Conservation (phyloP, 2,888 invertebrate genomes). For the Mystacides longicornis region DNA sequence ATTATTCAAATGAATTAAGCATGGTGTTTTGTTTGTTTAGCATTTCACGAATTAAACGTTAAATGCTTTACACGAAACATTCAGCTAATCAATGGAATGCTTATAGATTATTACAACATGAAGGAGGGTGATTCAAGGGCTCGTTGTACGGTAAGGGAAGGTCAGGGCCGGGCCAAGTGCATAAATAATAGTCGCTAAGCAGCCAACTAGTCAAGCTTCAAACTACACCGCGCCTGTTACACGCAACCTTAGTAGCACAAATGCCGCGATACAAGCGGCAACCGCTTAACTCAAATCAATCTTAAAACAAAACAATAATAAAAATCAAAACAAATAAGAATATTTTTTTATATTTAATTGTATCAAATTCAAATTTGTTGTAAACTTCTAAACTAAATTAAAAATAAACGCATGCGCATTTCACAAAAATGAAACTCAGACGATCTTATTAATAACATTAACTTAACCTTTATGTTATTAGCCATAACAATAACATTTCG, state of each 20-base stretch:
- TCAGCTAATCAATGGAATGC: neutral
- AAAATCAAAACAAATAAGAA: too few species aligned
- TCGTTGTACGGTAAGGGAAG: neutral
- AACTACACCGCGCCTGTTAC: neutral
- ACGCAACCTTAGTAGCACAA: slow-evolving; percentile 4
- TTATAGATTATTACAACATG: slow-evolving; percentile 1
- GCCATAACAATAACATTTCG: too few species aligned
- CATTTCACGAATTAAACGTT: too few species aligned
- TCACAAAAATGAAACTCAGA: neutral
- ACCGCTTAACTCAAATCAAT: neutral
- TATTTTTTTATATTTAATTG: neutral
- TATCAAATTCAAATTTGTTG: too few species aligned
- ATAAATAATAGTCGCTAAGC: slow-evolving; percentile 4
- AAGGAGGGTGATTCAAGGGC: slow-evolving; percentile 3
- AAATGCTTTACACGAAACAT: neutral
- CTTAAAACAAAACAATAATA: too few species aligned
- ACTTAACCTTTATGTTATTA: slow-evolving; percentile 1
- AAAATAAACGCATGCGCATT: neutral
- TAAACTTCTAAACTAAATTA: neutral
- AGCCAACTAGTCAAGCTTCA: neutral
- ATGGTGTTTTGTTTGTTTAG: too few species aligned
- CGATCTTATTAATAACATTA: neutral
- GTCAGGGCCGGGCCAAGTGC: slow-evolving; percentile 3
- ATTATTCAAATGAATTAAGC: slow-evolving; percentile 2
- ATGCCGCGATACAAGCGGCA: neutral